These are phyloP conservation scores for Dendrocincla tyrannina DNA, from an alignment of 2,797 vertebrate species.

Conservation along the genomic window DNA sequence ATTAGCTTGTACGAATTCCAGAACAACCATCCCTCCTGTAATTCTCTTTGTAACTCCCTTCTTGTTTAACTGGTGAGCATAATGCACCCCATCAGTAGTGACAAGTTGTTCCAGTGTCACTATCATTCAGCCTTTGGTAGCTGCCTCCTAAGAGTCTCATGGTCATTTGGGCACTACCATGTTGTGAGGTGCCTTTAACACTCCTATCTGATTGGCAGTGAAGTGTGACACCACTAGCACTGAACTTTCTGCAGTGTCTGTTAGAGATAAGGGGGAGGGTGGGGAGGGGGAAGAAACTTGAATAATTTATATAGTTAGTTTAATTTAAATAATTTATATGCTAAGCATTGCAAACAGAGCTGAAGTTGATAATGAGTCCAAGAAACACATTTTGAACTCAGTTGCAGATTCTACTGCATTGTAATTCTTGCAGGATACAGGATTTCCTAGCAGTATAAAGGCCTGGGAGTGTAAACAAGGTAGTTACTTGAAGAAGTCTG, in stretches of 20 bases:
- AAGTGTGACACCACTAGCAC: constrained; percentile 49
- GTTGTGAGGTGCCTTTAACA: background rate
- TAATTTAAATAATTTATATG: constrained; percentile 75
- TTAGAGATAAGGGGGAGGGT: constrained; percentile 47
- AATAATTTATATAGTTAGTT: constrained; percentile 73
- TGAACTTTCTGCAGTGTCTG: constrained; percentile 55
- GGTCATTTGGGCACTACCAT: background rate
- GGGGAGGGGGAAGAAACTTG: background rate
- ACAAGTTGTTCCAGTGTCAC: background rate
- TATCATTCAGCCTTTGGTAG: background rate
- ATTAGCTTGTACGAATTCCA: background rate
- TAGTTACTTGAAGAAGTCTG: constrained; percentile 6
- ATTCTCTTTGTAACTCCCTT: background rate
- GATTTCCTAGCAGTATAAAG: constrained; percentile 23
- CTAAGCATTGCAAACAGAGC: constrained; percentile 72
- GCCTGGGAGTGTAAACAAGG: constrained; percentile 17
- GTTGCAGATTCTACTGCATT: constrained; percentile 50
- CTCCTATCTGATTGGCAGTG: constrained; percentile 41
- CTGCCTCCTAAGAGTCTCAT: background rate
- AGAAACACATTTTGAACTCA: constrained; percentile 64
- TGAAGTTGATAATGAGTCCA: constrained; percentile 62
- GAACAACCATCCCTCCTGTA: background rate
- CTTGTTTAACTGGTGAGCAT: background rate
- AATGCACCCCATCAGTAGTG: background rate
- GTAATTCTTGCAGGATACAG: constrained; percentile 51